Conservation (phyloP, 2,797 vertebrate genomes). For the Okamejei kenojei region DNA sequence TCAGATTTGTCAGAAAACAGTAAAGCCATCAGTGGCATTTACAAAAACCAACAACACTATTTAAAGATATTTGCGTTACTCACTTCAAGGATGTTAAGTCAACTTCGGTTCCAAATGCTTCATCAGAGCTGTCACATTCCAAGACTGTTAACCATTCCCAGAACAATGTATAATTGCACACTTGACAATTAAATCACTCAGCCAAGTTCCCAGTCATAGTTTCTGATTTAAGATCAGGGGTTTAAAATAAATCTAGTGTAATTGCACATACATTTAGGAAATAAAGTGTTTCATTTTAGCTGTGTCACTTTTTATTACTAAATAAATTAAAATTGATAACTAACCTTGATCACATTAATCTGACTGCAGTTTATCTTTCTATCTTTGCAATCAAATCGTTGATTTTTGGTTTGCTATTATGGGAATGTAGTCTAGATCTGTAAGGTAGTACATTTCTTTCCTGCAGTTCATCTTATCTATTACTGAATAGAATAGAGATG, state of each 20-base stretch:
- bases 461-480: neutral
- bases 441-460: neutral
- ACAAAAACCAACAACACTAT: too few relatives aligned
- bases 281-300: neutral
- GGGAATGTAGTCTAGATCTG: neutral
- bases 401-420: neutral
- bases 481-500: too few relatives aligned
- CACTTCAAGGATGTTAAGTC: too few relatives aligned
- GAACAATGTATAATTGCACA: neutral
- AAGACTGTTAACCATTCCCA: neutral
- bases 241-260: neutral
- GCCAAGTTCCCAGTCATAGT: neutral
- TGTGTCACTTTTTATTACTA: neutral
- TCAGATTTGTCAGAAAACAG: too few relatives aligned
- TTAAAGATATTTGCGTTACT: too few relatives aligned
- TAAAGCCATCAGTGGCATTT: too few relatives aligned
- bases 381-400: neutral
- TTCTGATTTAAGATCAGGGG: neutral
- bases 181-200: neutral
- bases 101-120: too few relatives aligned
- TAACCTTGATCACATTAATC: neutral
- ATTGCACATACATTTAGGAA: neutral
- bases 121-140: too few relatives aligned
- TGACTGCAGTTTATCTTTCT: neutral
- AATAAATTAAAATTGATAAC: neutral